phyloP scores from a whole-genome alignment of 2,113 vertebrate genomes.

The Cynocephalus volans region DNA sequence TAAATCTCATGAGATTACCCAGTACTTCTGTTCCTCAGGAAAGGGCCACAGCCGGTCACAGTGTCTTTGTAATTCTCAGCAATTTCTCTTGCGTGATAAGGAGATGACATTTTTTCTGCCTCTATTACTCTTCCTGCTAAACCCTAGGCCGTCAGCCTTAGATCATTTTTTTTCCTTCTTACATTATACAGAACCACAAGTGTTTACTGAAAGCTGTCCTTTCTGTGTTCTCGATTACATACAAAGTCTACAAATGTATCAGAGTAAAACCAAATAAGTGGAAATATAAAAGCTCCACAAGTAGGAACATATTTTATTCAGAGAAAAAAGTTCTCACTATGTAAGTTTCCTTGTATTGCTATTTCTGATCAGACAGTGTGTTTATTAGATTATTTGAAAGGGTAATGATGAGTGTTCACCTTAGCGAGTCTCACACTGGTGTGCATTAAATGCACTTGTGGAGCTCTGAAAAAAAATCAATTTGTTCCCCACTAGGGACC shows the following conservation, averaged over 20 bases:
- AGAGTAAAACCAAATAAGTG: background rate
- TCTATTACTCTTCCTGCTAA: slow-evolving; percentile 24
- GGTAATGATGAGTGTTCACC: background rate
- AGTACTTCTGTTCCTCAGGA: background rate
- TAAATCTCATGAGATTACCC: background rate
- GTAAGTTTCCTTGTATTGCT: background rate
- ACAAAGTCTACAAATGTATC: slow-evolving; percentile 29
- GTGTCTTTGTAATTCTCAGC: background rate
- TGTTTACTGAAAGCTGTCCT: background rate
- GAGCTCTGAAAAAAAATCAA: background rate
- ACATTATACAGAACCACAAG: background rate
- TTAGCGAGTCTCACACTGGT: background rate
- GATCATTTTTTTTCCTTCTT: background rate
- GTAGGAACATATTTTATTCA: background rate
- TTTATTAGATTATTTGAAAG: slow-evolving; percentile 30
- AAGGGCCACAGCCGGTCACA: slow-evolving; percentile 40
- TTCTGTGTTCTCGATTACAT: slow-evolving; percentile 2
- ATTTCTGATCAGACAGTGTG: background rate
- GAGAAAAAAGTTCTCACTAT: background rate
- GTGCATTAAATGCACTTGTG: background rate
- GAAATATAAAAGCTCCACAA: background rate
- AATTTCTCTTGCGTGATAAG: background rate
- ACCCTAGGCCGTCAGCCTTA: background rate
- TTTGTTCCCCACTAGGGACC: background rate
- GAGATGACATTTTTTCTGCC: slow-evolving; percentile 39